phyloP scores from a whole-genome alignment of 1,140 invertebrate genomes.

The Drosophila malerkotliana region DNA sequence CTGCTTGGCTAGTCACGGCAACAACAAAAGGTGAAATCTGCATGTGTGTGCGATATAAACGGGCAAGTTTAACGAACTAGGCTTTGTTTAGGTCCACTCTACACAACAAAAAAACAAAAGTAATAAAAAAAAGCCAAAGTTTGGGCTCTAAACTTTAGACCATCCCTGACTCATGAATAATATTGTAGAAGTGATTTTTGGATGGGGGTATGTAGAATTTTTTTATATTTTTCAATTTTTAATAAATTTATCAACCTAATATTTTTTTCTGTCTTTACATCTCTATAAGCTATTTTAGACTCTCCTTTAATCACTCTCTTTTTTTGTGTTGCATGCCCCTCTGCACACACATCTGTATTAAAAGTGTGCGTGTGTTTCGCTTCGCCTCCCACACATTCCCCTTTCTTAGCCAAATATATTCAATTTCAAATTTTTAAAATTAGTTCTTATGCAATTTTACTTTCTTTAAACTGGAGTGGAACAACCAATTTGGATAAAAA shows the following conservation, averaged over 20 bases:
- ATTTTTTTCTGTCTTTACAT: conserved; percentile 5
- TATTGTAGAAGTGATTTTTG: background rate
- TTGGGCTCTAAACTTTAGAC: background rate
- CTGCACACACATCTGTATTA: conserved; percentile 33
- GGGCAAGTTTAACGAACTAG: conserved; percentile 73
- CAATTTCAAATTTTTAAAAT: conserved; percentile 29
- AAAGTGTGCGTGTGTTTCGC: background rate
- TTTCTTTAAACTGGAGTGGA: conserved; percentile 8
- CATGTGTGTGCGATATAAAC: conserved; percentile 64
- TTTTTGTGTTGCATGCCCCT: conserved; percentile 45
- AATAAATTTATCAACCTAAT: background rate
- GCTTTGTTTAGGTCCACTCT: conserved; percentile 53
- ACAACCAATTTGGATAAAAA: conserved; percentile 44
- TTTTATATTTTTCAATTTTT: background rate
- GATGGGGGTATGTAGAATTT: no score
- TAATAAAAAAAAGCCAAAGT: background rate
- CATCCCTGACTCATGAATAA: background rate
- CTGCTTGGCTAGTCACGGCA: conserved; percentile 65
- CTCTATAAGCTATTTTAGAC: background rate
- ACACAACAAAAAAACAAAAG: background rate
- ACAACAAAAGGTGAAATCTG: conserved; percentile 38
- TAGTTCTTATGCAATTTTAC: conserved; percentile 22
- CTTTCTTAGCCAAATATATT: background rate
- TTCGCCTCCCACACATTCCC: background rate
- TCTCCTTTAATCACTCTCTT: background rate